Base-by-base conservation (phyloP, 53 echinoderm and acorn worm species). In the Pentamera pediparva region DNA sequence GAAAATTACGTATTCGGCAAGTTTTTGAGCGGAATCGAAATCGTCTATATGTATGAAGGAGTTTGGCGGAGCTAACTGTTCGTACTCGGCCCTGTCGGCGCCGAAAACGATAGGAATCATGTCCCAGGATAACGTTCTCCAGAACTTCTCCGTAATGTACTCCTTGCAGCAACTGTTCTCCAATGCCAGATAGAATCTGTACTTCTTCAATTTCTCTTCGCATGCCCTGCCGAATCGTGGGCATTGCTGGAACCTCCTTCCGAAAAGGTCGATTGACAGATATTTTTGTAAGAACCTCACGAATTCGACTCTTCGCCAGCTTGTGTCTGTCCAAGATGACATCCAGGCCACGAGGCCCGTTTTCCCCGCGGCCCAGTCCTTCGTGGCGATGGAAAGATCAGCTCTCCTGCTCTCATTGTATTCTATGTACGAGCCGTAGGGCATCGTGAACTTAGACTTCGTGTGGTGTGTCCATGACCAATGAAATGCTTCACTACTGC, bases 121-220 rank as follows among this genome's bases (percentile, higher is more conserved):
- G 17, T 65, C 29, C 41, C 45, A 65, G 43, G 67, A 28, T 18
- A 65, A 28, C 11, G 29, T 40, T 10, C 67, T 65, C 67, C 67
- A 65, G 30, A 40, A 65, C 43, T 43, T 65, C 24, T 65, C 67
- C 3, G 47, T 24, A 12, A 67, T 67, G 28, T 67, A 67, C n/a
- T 67, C 43, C 26, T 29, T 38, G 28, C 67, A 67, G 30, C 67
- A 67, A 26, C 67, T 67, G 30, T 67, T 67, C 20, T 67, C 67
- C 27, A 67, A 25, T 6, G 67, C 67, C 6, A 67, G 45, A 28
- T 67, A 67, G 39, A 67, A 67, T 25, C 45, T 67, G 45, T 67
- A 67, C 25, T 43, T 24, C 45, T 39, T 43, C 10, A 45, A 27
- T 26, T 15, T 43, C 15, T 43, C 29, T 9, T 67, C 67, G 45